Percentiles rank a stretch among this genome's conserved stretches.
These are phyloP conservation scores for Dasyurus viverrinus DNA, from an alignment of 2,113 vertebrate genomes.

Conservation along the genomic window DNA sequence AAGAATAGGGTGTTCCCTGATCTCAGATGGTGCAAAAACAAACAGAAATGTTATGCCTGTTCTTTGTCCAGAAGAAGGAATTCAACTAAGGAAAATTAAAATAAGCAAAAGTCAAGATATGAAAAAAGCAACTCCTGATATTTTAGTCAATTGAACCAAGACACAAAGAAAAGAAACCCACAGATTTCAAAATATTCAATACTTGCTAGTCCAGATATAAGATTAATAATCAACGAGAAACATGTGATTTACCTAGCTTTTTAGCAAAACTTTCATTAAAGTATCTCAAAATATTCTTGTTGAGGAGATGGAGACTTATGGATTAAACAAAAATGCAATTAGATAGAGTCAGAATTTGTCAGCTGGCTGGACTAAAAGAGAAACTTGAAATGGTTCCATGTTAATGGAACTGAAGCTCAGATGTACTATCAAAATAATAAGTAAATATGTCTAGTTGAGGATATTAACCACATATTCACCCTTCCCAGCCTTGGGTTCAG, in stretches of 20 bases:
- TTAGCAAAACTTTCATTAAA: background rate
- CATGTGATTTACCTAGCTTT: background rate
- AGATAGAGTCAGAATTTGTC: background rate
- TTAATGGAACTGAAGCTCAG: slow-evolving; percentile 2
- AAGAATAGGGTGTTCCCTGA: background rate
- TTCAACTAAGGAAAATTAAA: background rate
- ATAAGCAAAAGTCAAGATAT: background rate
- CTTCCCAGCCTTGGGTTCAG: slow-evolving; percentile 10
- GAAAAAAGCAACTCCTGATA: background rate
- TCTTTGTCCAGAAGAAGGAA: background rate
- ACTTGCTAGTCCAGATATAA: background rate
- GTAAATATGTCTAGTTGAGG: background rate
- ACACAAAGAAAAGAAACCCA: background rate
- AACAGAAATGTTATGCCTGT: slow-evolving; percentile 7
- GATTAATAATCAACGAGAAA: background rate
- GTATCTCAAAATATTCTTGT: background rate
- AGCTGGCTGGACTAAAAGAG: slow-evolving; percentile 22
- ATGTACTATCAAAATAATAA: slow-evolving; percentile 25
- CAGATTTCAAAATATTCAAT: background rate
- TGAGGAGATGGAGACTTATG: background rate
- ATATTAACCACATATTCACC: background rate
- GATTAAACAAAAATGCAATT: background rate
- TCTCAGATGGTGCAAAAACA: background rate
- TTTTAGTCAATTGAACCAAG: background rate
- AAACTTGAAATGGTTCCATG: slow-evolving; percentile 5